A percentile compares a stretch with the other conserved stretches of the same genome.
Evolutionary conservation across 1,140 invertebrate species (phyloP).

Genomic region (Trypoxylus dichotomus): DNA sequence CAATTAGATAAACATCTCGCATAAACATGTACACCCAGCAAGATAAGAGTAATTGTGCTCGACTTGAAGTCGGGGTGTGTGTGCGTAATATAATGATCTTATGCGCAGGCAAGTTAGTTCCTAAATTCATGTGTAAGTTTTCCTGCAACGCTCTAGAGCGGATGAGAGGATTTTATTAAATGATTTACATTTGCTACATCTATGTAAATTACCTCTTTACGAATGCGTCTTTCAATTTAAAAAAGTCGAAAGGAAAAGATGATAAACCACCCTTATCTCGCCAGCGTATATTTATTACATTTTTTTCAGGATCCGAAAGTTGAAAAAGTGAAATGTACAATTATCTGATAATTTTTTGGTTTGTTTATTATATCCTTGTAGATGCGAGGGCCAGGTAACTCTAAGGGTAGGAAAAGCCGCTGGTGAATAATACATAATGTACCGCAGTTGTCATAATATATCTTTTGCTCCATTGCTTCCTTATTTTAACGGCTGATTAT

Average conservation of each 20-base stretch:
- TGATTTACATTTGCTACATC: not conserved
- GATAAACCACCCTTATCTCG: not conserved
- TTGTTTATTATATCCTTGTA: slow-evolving; percentile 40
- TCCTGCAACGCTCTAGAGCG: not conserved
- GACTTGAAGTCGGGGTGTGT: too few species aligned
- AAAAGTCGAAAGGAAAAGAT: not conserved
- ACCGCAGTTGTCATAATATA: slow-evolving; percentile 39
- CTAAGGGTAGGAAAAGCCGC: slow-evolving; percentile 21
- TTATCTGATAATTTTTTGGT: slow-evolving; percentile 30
- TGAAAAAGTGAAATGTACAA: not conserved
- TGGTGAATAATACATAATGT: slow-evolving; percentile 30
- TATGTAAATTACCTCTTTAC: not conserved
- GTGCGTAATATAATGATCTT: too few species aligned
- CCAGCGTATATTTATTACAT: not conserved
- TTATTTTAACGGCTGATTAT: slow-evolving; percentile 40
- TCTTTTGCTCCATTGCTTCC: slow-evolving; percentile 39
- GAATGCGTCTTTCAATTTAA: not conserved
- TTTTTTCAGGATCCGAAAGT: not conserved
- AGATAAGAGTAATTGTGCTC: too few species aligned
- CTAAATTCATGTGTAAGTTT: not conserved
- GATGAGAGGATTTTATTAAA: not conserved
- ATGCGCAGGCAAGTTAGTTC: too few species aligned
- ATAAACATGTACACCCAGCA: too few species aligned
- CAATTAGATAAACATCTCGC: too few species aligned
- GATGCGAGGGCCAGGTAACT: slow-evolving; percentile 37